Evolutionary conservation across 1,140 invertebrate genomes (phyloP).

Genomic region (Ceratosolen solmsi): DNA sequence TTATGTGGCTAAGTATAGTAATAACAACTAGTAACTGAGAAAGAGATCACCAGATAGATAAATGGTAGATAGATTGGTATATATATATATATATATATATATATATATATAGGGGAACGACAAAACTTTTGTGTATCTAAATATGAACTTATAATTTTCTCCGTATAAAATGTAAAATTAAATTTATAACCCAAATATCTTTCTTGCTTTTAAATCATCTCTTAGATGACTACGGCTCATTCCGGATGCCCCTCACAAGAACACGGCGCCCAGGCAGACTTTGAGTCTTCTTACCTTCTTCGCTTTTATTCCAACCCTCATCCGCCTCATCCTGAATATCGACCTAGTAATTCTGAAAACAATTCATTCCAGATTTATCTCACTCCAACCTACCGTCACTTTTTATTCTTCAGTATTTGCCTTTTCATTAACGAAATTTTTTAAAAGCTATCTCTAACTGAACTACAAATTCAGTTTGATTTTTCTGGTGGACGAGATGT

Average conservation of each 20-base stretch:
- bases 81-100: too few species aligned
- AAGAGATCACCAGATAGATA: too few species aligned
- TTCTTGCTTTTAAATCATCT: background rate
- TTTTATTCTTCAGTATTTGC: background rate
- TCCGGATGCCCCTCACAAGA: background rate
- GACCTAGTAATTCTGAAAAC: background rate
- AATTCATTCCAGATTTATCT: background rate
- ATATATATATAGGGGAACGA: too few species aligned
- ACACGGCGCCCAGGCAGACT: background rate
- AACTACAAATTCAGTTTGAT: background rate
- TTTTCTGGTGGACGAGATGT: background rate
- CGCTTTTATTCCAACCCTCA: background rate
- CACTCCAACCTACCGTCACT: background rate
- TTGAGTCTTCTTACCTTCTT: constrained; percentile 18
- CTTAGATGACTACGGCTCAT: background rate
- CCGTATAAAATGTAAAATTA: too few species aligned
- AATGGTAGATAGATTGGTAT: too few species aligned
- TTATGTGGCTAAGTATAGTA: background rate
- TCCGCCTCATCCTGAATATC: background rate
- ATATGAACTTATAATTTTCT: too few species aligned
- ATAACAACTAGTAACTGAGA: background rate
- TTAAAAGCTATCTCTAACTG: constrained; percentile 36
- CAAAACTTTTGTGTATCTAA: too few species aligned
- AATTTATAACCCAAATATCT: too few species aligned
- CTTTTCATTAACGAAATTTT: constrained; percentile 45